Conservation (phyloP, 2,888 invertebrate species). For the Nephrotoma appendiculata region DNA sequence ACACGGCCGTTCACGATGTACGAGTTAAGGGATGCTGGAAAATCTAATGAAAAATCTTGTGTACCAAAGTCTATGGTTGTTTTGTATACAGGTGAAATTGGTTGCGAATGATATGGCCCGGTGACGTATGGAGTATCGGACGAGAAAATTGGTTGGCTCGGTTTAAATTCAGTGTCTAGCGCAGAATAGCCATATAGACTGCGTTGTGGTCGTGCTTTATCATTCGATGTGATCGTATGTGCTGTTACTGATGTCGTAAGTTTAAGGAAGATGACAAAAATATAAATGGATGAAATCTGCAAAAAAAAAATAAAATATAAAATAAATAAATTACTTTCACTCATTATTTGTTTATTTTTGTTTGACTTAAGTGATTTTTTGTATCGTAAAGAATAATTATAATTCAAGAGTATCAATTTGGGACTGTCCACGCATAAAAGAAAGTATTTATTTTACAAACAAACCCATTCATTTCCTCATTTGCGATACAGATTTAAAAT, state of each 20-base stretch:
- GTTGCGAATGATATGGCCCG: neutral
- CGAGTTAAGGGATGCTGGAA: conserved; percentile 10
- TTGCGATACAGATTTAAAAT: neutral
- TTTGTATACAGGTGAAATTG: neutral
- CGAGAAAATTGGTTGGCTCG: neutral
- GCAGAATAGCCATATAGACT: neutral
- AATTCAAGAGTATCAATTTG: neutral
- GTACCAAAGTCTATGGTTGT: neutral
- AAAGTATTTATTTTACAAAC: neutral
- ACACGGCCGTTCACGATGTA: conserved; percentile 26
- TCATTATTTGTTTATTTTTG: neutral
- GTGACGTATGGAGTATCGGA: neutral
- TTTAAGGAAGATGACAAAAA: neutral
- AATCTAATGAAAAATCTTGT: neutral
- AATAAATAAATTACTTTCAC: neutral
- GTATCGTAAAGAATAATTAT: neutral
- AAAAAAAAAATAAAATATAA: neutral
- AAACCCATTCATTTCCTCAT: neutral
- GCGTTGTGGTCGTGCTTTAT: neutral
- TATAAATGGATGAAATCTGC: neutral
- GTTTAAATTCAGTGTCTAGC: neutral
- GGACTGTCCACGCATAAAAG: neutral
- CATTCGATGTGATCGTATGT: neutral
- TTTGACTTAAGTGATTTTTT: neutral
- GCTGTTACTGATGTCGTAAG: neutral